Base-by-base conservation (phyloP, 2,113 vertebrate genomes). In the Lagenorhynchus albirostris region DNA sequence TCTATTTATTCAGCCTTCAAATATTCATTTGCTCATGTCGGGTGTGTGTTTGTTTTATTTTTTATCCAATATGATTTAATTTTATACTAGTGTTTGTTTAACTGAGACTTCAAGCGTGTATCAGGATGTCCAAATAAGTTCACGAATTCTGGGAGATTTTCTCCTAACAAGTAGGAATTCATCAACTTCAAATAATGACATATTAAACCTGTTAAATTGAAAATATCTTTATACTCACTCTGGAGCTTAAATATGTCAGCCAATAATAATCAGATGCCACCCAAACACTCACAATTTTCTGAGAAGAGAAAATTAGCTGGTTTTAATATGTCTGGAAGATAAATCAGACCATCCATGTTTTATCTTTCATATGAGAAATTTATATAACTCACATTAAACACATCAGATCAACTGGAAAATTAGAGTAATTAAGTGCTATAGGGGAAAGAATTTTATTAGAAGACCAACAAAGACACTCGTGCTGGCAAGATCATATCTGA, bases 251-350 rank as follows among this genome's bases (percentile, higher is more conserved):
- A 96, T 97, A 96, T 97, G 96, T 96, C 98, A 98, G 90, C 96
- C 97, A 98, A 92, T 98, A 97, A 97, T 98, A 98, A 98, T 98
- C 98, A 98, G 98, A 98, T 98, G 96, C 97, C 97, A 98, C 95
- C 97, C 96, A 20, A 98, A 97, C 96, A 96, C 97, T 98, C 93
- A 97, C 73, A 98, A 94, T 97, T 98, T 98, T 97, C 96, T 96
- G 93, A 96, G 88, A 97, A 98, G 96, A 98, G 97, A 98, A 98
- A 98, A 98, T 98, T 97, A 98, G 92, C 90, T 97, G 95, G 73
- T 97, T 98, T 98, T 98, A 98, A 96, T 98, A 98, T 98, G 97
- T 98, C 97, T 98, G 92, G 3, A 0, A 98, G 97, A 98, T 97
- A 98, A 98, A 98, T 98, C 98, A 98, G 94, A 95, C 96, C 95